These are phyloP conservation scores for Megaustenia siamemsis DNA, from an alignment of 2,888 invertebrate genomes.

Conservation along the genomic window DNA sequence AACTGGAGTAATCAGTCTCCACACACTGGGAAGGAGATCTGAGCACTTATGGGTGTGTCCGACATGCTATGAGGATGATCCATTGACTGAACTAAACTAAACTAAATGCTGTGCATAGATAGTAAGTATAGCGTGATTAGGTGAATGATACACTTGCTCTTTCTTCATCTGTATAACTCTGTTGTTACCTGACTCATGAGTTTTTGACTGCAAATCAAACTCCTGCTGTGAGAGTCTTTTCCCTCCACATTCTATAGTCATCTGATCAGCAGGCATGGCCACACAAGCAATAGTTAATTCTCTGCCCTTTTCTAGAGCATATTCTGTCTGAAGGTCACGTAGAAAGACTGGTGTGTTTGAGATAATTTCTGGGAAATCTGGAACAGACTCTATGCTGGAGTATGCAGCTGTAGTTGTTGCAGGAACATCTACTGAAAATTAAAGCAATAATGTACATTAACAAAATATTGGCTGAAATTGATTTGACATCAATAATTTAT, in stretches of 20 bases:
- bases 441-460: not conserved
- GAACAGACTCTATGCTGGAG: not conserved
- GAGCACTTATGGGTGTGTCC: too few species aligned
- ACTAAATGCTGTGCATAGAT: too few species aligned
- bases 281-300: slow-evolving; percentile 41
- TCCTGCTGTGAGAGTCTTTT: slow-evolving; percentile 37
- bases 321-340: slow-evolving; percentile 22
- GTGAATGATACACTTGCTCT: too few species aligned
- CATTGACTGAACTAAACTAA: too few species aligned
- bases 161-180: not conserved
- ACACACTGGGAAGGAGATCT: too few species aligned
- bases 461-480: not conserved
- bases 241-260: slow-evolving; percentile 50
- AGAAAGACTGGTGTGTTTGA: slow-evolving; percentile 39
- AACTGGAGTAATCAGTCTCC: too few species aligned
- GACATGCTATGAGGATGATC: too few species aligned
- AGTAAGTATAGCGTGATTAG: too few species aligned
- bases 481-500: not conserved
- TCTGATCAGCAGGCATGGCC: slow-evolving; percentile 34
- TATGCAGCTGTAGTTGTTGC: not conserved
- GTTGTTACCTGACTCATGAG: not conserved
- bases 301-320: slow-evolving; percentile 5
- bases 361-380: slow-evolving; percentile 46
- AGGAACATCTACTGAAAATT: slow-evolving; percentile 3
- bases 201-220: not conserved